A percentile compares a stretch with the other conserved stretches of the same genome.
Conservation (phyloP, 2,888 invertebrate genomes). For the Atethmia centrago region DNA sequence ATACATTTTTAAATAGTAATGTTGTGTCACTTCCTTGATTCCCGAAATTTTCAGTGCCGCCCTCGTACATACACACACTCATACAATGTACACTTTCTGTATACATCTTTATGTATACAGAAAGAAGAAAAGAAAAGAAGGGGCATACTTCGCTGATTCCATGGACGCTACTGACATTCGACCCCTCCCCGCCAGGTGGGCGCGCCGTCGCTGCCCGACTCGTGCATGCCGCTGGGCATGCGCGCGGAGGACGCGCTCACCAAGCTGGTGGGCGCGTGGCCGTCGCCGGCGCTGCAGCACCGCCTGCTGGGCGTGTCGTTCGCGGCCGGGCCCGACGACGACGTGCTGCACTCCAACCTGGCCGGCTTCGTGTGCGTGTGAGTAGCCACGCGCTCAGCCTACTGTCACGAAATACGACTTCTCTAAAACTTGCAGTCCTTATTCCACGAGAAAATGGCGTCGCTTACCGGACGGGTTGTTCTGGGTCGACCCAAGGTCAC, state of each 20-base stretch:
- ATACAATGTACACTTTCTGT: too few species aligned
- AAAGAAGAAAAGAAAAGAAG: not conserved
- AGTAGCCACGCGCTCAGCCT: slow-evolving; percentile 85
- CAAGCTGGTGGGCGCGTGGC: slow-evolving; percentile 95
- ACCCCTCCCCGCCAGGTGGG: slow-evolving; percentile 91
- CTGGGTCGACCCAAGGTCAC: too few species aligned
- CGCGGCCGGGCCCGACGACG: slow-evolving; percentile 95
- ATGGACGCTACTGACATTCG: not conserved
- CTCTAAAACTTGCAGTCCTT: too few species aligned
- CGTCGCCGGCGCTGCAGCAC: slow-evolving; percentile 94
- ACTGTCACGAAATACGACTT: too few species aligned
- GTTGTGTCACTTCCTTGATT: too few species aligned
- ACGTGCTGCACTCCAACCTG: slow-evolving; percentile 95
- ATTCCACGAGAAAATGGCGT: too few species aligned
- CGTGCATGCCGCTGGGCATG: slow-evolving; percentile 99
- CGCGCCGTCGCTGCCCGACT: slow-evolving; percentile 97
- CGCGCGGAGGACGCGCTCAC: slow-evolving; percentile 97
- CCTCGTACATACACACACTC: too few species aligned
- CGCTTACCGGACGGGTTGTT: too few species aligned
- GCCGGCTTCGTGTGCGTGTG: slow-evolving; percentile 97
- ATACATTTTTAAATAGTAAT: too few species aligned
- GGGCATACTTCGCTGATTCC: not conserved
- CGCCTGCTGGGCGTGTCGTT: slow-evolving; percentile 97
- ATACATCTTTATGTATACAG: too few species aligned
- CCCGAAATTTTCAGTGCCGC: too few species aligned